These are phyloP conservation scores for Cheumatopsyche charites DNA, from an alignment of 1,140 invertebrate species.

Conservation along the genomic window DNA sequence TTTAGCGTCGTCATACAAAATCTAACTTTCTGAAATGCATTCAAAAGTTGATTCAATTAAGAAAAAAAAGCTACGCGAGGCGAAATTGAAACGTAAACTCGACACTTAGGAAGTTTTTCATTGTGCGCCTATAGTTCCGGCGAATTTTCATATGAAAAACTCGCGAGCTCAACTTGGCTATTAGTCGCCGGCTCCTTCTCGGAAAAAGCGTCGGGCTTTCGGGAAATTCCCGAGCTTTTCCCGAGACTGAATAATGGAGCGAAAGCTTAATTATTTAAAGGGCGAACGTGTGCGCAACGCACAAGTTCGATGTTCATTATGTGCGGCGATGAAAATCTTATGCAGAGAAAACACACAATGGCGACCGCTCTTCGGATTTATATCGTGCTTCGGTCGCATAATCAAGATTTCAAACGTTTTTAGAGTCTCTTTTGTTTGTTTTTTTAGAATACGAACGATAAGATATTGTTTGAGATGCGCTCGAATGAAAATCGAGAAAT, in stretches of 20 bases:
- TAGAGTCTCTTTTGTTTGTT: background rate
- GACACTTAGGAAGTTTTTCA: constrained; percentile 5
- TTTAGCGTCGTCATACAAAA: no score
- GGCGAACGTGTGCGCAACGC: background rate
- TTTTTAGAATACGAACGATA: background rate
- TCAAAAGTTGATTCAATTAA: no score
- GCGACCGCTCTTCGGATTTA: background rate
- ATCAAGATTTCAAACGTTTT: background rate
- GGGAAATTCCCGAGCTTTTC: background rate
- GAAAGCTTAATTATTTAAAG: background rate
- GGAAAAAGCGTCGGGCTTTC: background rate
- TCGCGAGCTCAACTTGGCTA: background rate
- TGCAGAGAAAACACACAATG: background rate
- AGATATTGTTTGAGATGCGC: background rate
- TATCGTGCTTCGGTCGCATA: no score
- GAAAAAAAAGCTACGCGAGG: background rate
- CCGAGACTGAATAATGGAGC: background rate
- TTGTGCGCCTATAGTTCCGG: constrained; percentile 1
- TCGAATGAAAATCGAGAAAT: background rate
- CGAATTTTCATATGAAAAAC: constrained; percentile 26
- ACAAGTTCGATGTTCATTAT: background rate
- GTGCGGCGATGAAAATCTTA: background rate
- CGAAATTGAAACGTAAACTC: constrained; percentile 4
- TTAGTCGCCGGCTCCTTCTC: background rate
- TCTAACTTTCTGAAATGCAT: no score